Conservation (phyloP, 2,797 vertebrate genomes). For the Helicolenus hilgendorfi region DNA sequence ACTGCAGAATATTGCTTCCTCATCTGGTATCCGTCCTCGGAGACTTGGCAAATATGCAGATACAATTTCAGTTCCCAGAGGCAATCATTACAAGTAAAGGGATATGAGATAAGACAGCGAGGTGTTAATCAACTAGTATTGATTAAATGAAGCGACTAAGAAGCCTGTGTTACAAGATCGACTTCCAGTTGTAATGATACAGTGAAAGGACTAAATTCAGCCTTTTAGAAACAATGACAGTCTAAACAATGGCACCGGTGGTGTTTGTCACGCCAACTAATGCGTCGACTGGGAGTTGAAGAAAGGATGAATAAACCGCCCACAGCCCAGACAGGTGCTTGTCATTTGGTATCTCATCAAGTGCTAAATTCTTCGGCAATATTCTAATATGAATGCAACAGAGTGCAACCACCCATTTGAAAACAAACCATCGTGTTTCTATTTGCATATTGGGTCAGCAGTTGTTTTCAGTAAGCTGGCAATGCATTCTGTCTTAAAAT, state of each 20-base stretch:
- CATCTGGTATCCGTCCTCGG: background rate
- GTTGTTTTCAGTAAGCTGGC: constrained; percentile 13
- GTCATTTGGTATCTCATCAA: constrained; percentile 54
- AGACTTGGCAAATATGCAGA: constrained; percentile 45
- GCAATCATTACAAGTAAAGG: constrained; percentile 32
- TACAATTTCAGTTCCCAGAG: constrained; percentile 29
- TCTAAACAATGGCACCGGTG: constrained; percentile 14
- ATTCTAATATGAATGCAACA: constrained; percentile 34
- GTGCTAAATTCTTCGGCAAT: constrained; percentile 32
- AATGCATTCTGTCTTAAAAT: constrained; percentile 31
- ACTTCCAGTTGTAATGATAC: constrained; percentile 37
- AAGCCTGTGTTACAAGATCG: constrained; percentile 22
- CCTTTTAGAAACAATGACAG: constrained; percentile 20
- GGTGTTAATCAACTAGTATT: constrained; percentile 65
- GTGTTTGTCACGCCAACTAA: constrained; percentile 31
- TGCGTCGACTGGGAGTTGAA: constrained; percentile 20
- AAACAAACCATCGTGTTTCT: constrained; percentile 41
- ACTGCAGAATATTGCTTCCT: constrained; percentile 7
- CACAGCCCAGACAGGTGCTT: constrained; percentile 50
- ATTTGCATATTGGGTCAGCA: constrained; percentile 67
- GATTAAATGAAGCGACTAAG: constrained; percentile 54
- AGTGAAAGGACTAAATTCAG: constrained; percentile 20
- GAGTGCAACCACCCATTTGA: constrained; percentile 38
- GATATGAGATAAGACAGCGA: constrained; percentile 42
- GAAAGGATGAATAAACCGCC: constrained; percentile 23